Conservation (phyloP, 2,888 invertebrate species). For the Ennomos erosarius region DNA sequence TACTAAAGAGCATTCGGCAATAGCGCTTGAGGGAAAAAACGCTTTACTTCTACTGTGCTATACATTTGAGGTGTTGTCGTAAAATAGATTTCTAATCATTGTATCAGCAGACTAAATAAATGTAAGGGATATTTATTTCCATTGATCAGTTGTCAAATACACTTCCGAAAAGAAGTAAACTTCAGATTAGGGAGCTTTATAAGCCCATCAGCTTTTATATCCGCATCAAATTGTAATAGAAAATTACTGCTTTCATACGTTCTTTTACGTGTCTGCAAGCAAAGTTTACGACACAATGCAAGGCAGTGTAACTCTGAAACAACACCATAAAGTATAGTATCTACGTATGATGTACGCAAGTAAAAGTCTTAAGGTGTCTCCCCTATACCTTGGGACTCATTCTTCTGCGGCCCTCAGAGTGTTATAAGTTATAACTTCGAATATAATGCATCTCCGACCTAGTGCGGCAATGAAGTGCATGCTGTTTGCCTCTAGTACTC, state of each 20-base stretch:
- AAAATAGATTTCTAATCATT: background rate
- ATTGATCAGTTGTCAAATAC: background rate
- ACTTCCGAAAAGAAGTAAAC: background rate
- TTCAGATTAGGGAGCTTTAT: background rate
- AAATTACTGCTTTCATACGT: slow-evolving; percentile 15
- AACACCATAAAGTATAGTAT: slow-evolving; percentile 35
- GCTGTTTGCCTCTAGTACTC: slow-evolving; percentile 50
- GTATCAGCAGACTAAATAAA: background rate
- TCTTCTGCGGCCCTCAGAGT: slow-evolving; percentile 63
- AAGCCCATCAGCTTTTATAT: slow-evolving; percentile 7
- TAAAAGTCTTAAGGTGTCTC: slow-evolving; percentile 43
- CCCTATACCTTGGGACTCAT: slow-evolving; percentile 67
- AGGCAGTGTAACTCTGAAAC: slow-evolving; percentile 21
- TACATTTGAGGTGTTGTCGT: slow-evolving; percentile 13
- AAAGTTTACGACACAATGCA: slow-evolving; percentile 36
- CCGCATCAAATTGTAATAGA: slow-evolving; percentile 10
- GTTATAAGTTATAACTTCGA: slow-evolving; percentile 60
- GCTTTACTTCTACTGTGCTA: slow-evolving; percentile 25
- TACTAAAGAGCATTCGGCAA: slow-evolving; percentile 48
- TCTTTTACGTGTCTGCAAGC: slow-evolving; percentile 27
- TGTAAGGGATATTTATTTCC: background rate
- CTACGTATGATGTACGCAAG: slow-evolving; percentile 26
- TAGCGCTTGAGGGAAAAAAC: slow-evolving; percentile 34
- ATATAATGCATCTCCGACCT: slow-evolving; percentile 60
- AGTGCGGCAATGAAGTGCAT: slow-evolving; percentile 61